Evolutionary conservation across 2,888 invertebrate genomes (phyloP).

Genomic region (Folsomia manolachei): DNA sequence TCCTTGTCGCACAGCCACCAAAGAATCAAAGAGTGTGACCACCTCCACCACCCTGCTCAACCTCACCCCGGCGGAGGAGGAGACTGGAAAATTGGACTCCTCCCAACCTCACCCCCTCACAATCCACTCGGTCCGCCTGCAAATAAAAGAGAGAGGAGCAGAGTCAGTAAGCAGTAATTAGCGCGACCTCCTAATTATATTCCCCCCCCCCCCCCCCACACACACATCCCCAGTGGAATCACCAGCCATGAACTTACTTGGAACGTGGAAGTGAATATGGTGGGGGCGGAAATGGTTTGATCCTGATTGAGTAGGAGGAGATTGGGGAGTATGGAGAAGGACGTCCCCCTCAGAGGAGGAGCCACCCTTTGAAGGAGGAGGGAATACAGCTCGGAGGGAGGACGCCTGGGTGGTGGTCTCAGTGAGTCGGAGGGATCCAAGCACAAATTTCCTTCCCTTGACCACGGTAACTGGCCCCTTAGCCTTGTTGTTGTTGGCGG

Average conservation of each 20-base stretch:
- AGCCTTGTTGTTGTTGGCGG: background rate
- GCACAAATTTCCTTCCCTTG: background rate
- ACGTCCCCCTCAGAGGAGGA: no score
- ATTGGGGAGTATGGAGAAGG: slow-evolving; percentile 19
- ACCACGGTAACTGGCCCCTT: background rate
- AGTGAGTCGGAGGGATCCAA: background rate
- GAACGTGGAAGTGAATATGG: background rate
- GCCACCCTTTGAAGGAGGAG: no score
- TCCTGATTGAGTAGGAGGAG: slow-evolving; percentile 30
- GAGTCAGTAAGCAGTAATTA: no score
- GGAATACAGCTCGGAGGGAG: no score
- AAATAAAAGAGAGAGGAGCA: no score
- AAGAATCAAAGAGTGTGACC: slow-evolving; percentile 14
- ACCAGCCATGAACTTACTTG: no score
- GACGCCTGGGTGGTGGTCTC: background rate
- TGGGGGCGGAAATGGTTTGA: slow-evolving; percentile 21
- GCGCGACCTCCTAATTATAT: no score
- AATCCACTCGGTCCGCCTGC: background rate
- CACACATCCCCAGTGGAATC: no score
- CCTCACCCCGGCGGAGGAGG: slow-evolving; percentile 7
- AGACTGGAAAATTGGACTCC: slow-evolving; percentile 29
- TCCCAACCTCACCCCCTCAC: slow-evolving; percentile 23
- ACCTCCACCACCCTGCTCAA: no score
- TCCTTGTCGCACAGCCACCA: background rate
- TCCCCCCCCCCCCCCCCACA: no score